Percentiles rank a stretch among this genome's conserved stretches.
phyloP scores from a whole-genome alignment of 2,888 invertebrate species.

The Eledona agricola region DNA sequence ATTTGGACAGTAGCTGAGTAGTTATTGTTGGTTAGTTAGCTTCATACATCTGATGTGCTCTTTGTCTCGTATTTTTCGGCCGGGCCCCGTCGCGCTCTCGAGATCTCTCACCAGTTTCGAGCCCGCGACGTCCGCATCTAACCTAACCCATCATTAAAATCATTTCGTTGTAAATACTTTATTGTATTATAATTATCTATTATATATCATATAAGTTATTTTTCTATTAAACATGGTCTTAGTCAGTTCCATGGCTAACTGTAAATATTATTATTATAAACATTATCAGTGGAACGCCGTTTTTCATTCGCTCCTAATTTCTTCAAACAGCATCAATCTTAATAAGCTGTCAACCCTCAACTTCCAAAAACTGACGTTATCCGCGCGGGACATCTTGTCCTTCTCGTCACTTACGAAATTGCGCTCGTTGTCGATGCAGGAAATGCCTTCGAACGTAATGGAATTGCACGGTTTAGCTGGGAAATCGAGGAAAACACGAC shows the following conservation, averaged over 20 bases:
- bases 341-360: slow-evolving; percentile 16
- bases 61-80: slow-evolving; percentile 49
- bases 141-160: slow-evolving; percentile 51
- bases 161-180: slow-evolving; percentile 61
- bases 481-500: slow-evolving; percentile 22
- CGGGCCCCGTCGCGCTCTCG: slow-evolving; percentile 45
- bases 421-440: slow-evolving; percentile 14
- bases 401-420: slow-evolving; percentile 17
- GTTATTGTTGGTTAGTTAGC: slow-evolving; percentile 54
- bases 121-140: slow-evolving; percentile 44
- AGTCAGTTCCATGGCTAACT: slow-evolving; percentile 62
- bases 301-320: slow-evolving; percentile 29
- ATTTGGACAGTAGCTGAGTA: slow-evolving; percentile 55
- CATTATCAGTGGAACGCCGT: slow-evolving; percentile 56
- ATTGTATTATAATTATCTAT: slow-evolving; percentile 63
- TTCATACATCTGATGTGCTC: slow-evolving; percentile 55
- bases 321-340: slow-evolving; percentile 22
- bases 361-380: slow-evolving; percentile 15
- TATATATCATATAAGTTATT: slow-evolving; percentile 63
- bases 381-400: slow-evolving; percentile 24
- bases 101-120: slow-evolving; percentile 44
- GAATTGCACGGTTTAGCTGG: slow-evolving; percentile 19
- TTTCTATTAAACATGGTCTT: slow-evolving; percentile 63
- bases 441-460: slow-evolving; percentile 21
- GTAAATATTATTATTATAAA: slow-evolving; percentile 62